These are phyloP conservation scores for Sphaerophoria rueppellii DNA, from an alignment of 2,888 invertebrate genomes.

Conservation along the genomic window DNA sequence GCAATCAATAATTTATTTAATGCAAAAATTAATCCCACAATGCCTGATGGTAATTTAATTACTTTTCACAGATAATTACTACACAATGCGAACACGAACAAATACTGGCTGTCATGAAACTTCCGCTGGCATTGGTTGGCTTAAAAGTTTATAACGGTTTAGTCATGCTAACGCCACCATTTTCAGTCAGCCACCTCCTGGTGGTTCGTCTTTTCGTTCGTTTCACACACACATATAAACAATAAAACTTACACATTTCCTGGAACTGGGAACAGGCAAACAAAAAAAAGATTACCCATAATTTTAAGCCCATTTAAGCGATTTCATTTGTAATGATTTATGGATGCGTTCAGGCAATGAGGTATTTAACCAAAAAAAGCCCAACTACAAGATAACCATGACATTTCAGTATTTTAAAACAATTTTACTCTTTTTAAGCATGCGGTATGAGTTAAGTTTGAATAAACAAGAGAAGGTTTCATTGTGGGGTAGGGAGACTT, in stretches of 20 bases:
- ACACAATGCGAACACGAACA: constrained; percentile 11
- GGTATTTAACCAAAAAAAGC: constrained; percentile 13
- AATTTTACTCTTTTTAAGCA: constrained; percentile 21
- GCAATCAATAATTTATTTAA: constrained; percentile 44
- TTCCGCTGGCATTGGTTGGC: not conserved
- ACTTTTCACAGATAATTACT: constrained; percentile 43
- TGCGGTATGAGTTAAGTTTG: not conserved
- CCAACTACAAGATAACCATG: not conserved
- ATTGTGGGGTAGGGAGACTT: constrained; percentile 15
- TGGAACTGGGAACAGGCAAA: constrained; percentile 4
- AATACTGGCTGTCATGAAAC: constrained; percentile 14
- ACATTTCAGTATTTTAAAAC: constrained; percentile 56
- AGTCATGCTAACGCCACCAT: not conserved
- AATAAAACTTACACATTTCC: constrained; percentile 1
- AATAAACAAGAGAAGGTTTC: not conserved
- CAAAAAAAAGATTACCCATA: constrained; percentile 51
- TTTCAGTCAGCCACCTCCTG: constrained; percentile 5
- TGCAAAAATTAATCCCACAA: constrained; percentile 21
- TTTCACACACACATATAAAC: too few relatives aligned
- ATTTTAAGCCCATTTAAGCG: constrained; percentile 64
- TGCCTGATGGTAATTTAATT: constrained; percentile 56
- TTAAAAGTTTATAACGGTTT: constrained; percentile 34
- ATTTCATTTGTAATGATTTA: constrained; percentile 67
- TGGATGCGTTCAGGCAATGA: constrained; percentile 49
- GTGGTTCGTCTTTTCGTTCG: not conserved